These are phyloP conservation scores for Chloroceryle inda DNA, from an alignment of 2,797 vertebrate genomes.

Conservation along the genomic window DNA sequence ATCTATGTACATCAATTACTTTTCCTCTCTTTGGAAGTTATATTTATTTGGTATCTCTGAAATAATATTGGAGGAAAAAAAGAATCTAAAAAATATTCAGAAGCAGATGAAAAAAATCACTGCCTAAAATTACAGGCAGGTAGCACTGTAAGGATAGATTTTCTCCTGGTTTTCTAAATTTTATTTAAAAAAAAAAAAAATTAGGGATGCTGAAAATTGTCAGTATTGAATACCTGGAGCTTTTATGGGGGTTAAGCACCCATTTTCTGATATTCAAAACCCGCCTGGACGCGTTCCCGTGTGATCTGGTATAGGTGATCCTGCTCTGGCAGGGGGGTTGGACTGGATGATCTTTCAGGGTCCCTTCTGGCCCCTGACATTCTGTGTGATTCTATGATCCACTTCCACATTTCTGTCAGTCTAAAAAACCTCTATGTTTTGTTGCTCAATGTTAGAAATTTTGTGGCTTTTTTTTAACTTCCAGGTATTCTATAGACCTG, in stretches of 20 bases:
- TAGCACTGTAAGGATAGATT: neutral
- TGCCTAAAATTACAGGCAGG: neutral
- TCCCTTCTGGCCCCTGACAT: no score
- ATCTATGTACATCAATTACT: neutral
- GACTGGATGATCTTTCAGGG: no score
- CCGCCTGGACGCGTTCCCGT: no score
- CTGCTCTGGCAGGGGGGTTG: no score
- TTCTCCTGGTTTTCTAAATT: neutral
- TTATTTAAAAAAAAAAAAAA: neutral
- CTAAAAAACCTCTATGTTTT: neutral
- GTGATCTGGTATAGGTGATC: no score
- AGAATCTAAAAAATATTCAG: neutral
- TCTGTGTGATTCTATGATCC: neutral
- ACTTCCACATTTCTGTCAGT: neutral
- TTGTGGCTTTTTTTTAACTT: neutral
- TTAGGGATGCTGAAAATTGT: neutral
- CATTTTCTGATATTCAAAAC: no score
- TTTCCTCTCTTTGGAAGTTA: neutral
- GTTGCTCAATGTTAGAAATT: neutral
- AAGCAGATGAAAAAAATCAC: neutral
- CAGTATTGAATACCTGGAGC: neutral
- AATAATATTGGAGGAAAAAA: neutral
- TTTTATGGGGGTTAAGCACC: neutral
- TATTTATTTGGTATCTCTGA: neutral
- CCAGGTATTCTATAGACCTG: neutral